Evolutionary conservation across 2,113 vertebrate species (phyloP).

Genomic region (Furnarius figulus): DNA sequence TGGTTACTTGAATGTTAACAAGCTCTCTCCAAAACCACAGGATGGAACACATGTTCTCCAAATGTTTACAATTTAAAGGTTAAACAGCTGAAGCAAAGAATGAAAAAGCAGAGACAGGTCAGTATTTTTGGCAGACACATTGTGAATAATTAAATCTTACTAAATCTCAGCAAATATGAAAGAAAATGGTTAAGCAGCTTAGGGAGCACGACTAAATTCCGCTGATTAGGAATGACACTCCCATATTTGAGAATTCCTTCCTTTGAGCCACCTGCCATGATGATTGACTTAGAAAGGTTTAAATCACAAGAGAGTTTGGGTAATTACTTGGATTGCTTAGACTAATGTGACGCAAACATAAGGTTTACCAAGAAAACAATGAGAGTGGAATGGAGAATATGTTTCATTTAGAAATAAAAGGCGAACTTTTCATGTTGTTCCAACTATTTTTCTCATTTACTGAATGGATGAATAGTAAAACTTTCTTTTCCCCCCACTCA

Average conservation of each 20-base stretch:
- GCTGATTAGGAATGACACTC: slow-evolving; percentile 1
- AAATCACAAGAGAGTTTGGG: neutral
- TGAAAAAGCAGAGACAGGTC: neutral
- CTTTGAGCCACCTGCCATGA: slow-evolving; percentile 7
- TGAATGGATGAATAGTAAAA: neutral
- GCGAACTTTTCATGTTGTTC: neutral
- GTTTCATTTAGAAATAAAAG: neutral
- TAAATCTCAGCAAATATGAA: slow-evolving; percentile 14
- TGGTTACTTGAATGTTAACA: neutral
- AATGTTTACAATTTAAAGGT: neutral
- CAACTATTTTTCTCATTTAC: neutral
- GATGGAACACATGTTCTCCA: neutral
- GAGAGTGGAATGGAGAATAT: neutral
- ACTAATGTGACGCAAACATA: neutral
- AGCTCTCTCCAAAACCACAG: neutral
- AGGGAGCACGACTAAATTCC: neutral
- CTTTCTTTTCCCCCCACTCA: neutral
- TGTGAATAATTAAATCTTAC: neutral
- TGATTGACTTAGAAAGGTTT: slow-evolving; percentile 26
- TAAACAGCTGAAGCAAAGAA: neutral
- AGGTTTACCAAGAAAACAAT: neutral
- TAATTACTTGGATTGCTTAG: slow-evolving; percentile 26
- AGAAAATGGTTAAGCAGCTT: slow-evolving; percentile 28
- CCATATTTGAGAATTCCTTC: slow-evolving; percentile 27
- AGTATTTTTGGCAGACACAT: neutral